Percentiles rank a stretch among this genome's conserved stretches.
phyloP scores from a whole-genome alignment of 2,797 vertebrate genomes.

The Chaetodon trifasciatus region DNA sequence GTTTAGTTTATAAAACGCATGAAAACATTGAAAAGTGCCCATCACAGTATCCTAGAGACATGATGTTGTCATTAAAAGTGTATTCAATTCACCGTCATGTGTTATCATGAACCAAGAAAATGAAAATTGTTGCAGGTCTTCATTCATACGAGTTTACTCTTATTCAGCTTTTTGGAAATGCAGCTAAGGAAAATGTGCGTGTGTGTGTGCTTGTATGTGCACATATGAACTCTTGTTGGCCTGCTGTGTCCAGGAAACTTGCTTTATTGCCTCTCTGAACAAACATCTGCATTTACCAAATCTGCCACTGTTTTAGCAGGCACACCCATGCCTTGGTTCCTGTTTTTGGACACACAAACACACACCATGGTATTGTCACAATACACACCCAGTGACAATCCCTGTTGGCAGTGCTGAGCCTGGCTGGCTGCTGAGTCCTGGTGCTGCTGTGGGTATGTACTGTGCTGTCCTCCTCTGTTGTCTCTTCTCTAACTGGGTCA shows the following conservation, averaged over 20 bases:
- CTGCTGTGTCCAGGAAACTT: conserved; percentile 66
- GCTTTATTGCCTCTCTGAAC: conserved; percentile 69
- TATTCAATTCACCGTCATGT: too few species aligned
- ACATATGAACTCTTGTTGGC: conserved; percentile 42
- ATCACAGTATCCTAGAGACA: not conserved
- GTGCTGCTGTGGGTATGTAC: conserved; percentile 29
- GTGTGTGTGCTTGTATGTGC: conserved; percentile 33
- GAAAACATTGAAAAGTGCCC: not conserved
- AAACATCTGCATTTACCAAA: conserved; percentile 70
- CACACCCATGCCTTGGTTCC: conserved; percentile 80
- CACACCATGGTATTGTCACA: conserved; percentile 40
- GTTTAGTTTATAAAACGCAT: conserved; percentile 1
- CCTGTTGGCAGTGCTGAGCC: conserved; percentile 39
- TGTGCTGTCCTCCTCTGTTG: conserved; percentile 30
- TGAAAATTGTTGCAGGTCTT: not conserved
- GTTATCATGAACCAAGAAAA: too few species aligned
- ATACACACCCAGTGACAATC: conserved; percentile 52
- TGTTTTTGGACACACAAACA: conserved; percentile 61
- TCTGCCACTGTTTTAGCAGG: conserved; percentile 48
- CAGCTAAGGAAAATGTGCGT: not conserved
- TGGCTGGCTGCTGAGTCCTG: conserved; percentile 31
- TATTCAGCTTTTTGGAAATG: not conserved
- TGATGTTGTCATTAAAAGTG: too few species aligned
- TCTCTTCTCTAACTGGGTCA: conserved; percentile 53
- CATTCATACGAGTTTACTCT: too few species aligned